Conservation (phyloP, 2,888 invertebrate genomes). For the Blastobasis lacticolella region DNA sequence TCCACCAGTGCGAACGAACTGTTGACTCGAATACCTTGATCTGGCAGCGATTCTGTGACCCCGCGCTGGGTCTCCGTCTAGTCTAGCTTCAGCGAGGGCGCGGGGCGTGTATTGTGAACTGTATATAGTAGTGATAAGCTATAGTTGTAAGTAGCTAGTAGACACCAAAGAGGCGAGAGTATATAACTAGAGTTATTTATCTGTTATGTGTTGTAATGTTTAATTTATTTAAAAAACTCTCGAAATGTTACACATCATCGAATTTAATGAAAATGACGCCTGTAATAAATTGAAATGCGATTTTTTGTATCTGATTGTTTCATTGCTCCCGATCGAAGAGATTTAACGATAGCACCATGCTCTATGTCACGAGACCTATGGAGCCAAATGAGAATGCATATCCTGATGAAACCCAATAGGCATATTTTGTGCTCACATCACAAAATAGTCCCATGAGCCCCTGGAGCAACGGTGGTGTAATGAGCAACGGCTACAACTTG, state of each 20-base stretch:
- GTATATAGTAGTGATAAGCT: constrained; percentile 31
- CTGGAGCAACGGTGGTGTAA: too few species aligned
- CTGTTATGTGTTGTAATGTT: constrained; percentile 67
- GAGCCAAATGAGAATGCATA: too few species aligned
- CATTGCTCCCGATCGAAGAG: too few species aligned
- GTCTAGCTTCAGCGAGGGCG: neutral
- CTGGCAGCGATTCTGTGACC: neutral
- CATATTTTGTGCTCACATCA: too few species aligned
- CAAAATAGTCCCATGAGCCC: too few species aligned
- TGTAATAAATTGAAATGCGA: constrained; percentile 55
- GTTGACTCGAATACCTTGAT: too few species aligned
- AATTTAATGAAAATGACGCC: constrained; percentile 42
- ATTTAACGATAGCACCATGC: too few species aligned
- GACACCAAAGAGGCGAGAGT: constrained; percentile 68
- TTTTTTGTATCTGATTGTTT: constrained; percentile 23
- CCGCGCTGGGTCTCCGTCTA: neutral
- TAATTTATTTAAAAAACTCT: constrained; percentile 54
- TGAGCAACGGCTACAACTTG: too few species aligned
- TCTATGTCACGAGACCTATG: too few species aligned
- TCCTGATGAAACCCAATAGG: too few species aligned
- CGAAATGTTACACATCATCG: constrained; percentile 38
- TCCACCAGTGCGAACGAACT: too few species aligned
- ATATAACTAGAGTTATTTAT: constrained; percentile 59
- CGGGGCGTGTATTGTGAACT: constrained; percentile 9
- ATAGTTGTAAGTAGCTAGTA: constrained; percentile 57